Evolutionary conservation across 2,888 invertebrate species (phyloP), one percentile per base, ranked within the genome.

Genomic region (Zeuzera pyrina): DNA sequence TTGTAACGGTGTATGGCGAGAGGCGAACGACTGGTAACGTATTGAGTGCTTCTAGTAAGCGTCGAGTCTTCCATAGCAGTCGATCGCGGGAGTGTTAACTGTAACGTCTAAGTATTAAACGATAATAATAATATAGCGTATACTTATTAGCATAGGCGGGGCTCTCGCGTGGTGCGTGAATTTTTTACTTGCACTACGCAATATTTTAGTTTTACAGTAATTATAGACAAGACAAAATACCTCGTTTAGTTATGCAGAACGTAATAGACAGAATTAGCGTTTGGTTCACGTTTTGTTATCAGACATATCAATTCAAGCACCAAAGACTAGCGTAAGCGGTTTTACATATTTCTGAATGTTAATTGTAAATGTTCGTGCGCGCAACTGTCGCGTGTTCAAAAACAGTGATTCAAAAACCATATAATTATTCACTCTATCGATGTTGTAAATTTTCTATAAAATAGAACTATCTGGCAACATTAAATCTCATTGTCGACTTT

Each of bases 11-110:
- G 69, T 61, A 66, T 63, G 70, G 73, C 76, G 70, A 62, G 66
- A 62, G 69, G 72, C 77, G 78, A 59, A 61, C 74, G 78, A 72
- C 77, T 77, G 77, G 74, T 52, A 52, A 55, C 58, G 69, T 74
- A 72, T 69, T 74, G 77, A 70, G 70, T 77, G 81, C 81, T 81
- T 81, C 70, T 70, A 59, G 72, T 61, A 78, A 81, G 83, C 79
- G 77, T 76, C 68, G 71, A 72, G 83, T 83, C 83, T 83, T 83
- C 83, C 83, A 83, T 77, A 81, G 71, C 81, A 77, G 81, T 81
- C 79, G 76, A 59, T 53, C 76, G 76, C 77, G 62, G 52, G 66
- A 54, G 63, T 70, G 67, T 74, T 66, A 69, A 72, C 67, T 76
- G 70, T 78, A 69, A 74, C 65, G 52, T 66, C 63, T 81, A 83